Conservation (phyloP, 1,140 invertebrate species). For the Micrasema longulum region DNA sequence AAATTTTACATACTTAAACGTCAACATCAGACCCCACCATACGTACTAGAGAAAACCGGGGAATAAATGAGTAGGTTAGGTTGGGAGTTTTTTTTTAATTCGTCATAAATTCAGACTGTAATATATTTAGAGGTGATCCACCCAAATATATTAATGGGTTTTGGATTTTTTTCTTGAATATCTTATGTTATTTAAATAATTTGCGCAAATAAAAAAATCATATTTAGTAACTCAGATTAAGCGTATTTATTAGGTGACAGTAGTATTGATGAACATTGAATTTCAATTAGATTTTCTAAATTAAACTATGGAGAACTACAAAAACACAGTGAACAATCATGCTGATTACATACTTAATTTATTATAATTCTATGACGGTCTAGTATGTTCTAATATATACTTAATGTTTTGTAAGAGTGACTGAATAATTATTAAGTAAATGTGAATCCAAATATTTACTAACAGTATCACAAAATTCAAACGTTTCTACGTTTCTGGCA, state of each 20-base stretch:
- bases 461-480: conserved; percentile 1
- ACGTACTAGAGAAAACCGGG: too few relatives aligned
- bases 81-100: too few relatives aligned
- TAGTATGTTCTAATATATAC: conserved; percentile 21
- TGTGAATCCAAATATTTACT: background rate
- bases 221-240: conserved; percentile 16
- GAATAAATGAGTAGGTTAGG: too few relatives aligned
- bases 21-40: too few relatives aligned
- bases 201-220: too few relatives aligned
- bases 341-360: conserved; percentile 20
- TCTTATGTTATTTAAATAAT: too few relatives aligned
- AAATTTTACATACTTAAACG: too few relatives aligned
- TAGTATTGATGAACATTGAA: conserved; percentile 7
- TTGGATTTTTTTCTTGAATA: too few relatives aligned
- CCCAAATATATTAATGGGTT: too few relatives aligned
- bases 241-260: conserved; percentile 30
- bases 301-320: background rate
- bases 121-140: too few relatives aligned
- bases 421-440: background rate
- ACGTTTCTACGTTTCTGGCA: conserved; percentile 6
- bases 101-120: too few relatives aligned
- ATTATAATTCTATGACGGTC: conserved; percentile 25
- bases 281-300: conserved; percentile 23
- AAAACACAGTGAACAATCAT: conserved; percentile 15
- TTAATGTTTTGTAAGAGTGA: background rate